Conservation (phyloP, 1,140 invertebrate genomes). For the Scaptomyza graminum region DNA sequence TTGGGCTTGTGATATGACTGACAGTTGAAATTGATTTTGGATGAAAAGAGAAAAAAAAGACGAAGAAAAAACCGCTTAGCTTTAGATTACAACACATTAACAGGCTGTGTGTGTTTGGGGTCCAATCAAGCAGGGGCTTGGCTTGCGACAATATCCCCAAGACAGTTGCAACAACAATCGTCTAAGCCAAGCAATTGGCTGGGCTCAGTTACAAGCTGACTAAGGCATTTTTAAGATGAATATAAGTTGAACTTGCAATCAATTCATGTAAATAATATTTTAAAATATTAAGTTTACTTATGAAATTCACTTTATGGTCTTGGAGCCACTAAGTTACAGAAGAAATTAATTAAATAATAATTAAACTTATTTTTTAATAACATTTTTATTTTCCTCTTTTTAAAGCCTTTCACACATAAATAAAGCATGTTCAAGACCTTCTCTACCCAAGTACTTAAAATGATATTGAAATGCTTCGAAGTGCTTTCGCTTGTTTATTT, state of each 20-base stretch:
- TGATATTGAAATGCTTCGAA: constrained; percentile 46
- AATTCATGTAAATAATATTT: too few species aligned
- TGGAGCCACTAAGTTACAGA: too few species aligned
- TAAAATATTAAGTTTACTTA: too few species aligned
- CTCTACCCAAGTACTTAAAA: not conserved
- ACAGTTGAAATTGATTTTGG: constrained; percentile 76
- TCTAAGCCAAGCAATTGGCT: constrained; percentile 18
- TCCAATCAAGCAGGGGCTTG: constrained; percentile 26
- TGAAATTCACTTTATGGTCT: too few species aligned
- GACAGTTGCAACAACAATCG: not conserved
- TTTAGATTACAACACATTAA: constrained; percentile 75
- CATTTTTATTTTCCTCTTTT: not conserved
- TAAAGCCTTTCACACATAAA: constrained; percentile 8
- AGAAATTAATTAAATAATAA: too few species aligned
- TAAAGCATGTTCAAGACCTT: not conserved
- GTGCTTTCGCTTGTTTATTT: constrained; percentile 70
- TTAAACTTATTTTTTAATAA: too few species aligned
- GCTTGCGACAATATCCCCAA: constrained; percentile 26
- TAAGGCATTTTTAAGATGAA: not conserved
- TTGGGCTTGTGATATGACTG: constrained; percentile 70
- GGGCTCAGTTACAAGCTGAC: not conserved
- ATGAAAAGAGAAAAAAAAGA: constrained; percentile 21
- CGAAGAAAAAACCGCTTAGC: constrained; percentile 64
- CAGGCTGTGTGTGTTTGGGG: constrained; percentile 30
- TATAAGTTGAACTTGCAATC: not conserved